Base-by-base conservation (phyloP, 2,888 invertebrate species). In the Clunio marinus region DNA sequence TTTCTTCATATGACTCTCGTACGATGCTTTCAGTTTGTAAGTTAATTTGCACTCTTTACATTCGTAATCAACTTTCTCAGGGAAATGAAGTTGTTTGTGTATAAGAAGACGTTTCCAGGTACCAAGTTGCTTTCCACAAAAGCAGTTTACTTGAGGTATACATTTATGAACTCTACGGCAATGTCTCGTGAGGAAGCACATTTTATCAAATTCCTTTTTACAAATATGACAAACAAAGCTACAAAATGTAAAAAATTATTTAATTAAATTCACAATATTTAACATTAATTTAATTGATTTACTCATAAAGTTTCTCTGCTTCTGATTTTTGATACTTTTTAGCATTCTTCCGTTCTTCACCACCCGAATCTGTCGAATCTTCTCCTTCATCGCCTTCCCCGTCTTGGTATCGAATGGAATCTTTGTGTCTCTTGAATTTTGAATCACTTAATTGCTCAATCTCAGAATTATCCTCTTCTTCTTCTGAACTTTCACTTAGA, bases 41-140 rank as follows among this genome's bases (percentile, higher is more conserved):
- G 22, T 7, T 5, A 66, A 28, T 22, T 66, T 66, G 22, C 55
- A 55, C 8, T 66, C 66, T 24, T 51, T 35, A 25, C 55, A 66
- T 17, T 66, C 66, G 22, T 66, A 66, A 15, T 66, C 66, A 5
- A 66, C 28, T 25, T 66, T 51, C 17, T 66, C 66, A 8, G 66
- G 66, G n/a, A 66, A 66, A 55, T 66, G 66, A 17, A 46, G 25
- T 7, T 66, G 66, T 13, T 55, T 66, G 27, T 66, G 66, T 1
- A 66, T 66, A 7, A 55, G 10, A 1, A 66, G 55, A 1, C 66
- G 28, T 22, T 66, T 66, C 55, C 51, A 66, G 4, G 66, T 66
- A 1, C 51, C 51, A 1, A 66, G 55, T n/a, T 7, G 28, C 46
- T 66, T 66, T 28, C 66, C 66, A 22, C 66, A 66, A 20, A 28